Base-by-base conservation (phyloP, 1,140 invertebrate species). In the Cotesia chilonis region DNA sequence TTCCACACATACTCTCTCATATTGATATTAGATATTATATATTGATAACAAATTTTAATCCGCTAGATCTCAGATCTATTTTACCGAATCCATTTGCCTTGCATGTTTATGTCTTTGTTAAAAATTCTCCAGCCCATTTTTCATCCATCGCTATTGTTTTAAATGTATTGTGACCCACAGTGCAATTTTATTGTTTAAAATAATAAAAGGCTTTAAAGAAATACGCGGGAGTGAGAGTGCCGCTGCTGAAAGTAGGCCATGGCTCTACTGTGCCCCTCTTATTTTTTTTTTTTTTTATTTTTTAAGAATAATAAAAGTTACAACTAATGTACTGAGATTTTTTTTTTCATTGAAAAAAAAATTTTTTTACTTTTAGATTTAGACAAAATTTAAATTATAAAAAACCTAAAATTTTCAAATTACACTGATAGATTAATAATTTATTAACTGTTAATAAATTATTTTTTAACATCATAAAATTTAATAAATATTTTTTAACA, bases 191-290 rank as follows among this genome's bases (percentile, higher is more conserved):
- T 70, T 69, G 76, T 81, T 77, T 82, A 78, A 80, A 82, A 28
- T 28, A 28, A 28, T 28, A 28, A 28, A 28, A 28, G 28, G 28
- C 28, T 28, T 28, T 28, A 28, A 28, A 81, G 78, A 81, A 75
- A 76, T 61, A 76, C 68, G 68, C 78, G 57, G 70, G 61, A 66
- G 67, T 68, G 61, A 61, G 73, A 74, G 65, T 60, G 52, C 38
- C 52, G 57, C 64, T 54, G 76, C 71, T 78, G 79, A 78, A 83
- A 82, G 73, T 79, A 82, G 81, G 81, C 81, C 82, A 82, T 76
- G 81, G 79, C 77, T 75, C 37, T 70, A 78, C 73, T 76, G 72
- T 63, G 35, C 60, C 60, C 60, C 12, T 12, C 28, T 55, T 28
- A 28, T 28, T 28, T 55, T 55, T 55, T 28, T 28, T 55, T 55